Base-by-base conservation (phyloP, 2,797 vertebrate species). In the Hemibagrus guttatus region DNA sequence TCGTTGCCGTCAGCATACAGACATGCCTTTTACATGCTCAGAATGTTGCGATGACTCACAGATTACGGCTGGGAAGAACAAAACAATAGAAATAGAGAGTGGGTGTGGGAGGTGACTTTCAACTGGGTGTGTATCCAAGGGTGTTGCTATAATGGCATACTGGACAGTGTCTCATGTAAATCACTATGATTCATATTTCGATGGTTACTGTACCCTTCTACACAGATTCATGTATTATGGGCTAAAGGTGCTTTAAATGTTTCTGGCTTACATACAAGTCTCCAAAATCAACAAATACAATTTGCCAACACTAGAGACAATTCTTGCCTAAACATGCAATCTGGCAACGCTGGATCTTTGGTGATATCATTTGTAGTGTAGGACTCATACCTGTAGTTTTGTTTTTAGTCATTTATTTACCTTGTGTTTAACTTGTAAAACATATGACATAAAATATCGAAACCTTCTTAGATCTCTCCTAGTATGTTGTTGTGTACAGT, bases 31-130 rank as follows among this genome's bases (percentile, higher is more conserved):
- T 58, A 82, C 68, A 54, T 35, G 61, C 84, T 84, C 21, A 86
- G 74, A 86, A 79, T 72, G 23, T 6, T 12, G 13, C 6, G 8
- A 71, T 90, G 90, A 90, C 58, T 90, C 85, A 89, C 21, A 79
- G 49, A 78, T 87, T 78, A 69, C 1, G 0, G 61, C 31, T 42
- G 21, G 83, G 79, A 85, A 88, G 59, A 85, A 83, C 5, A 19
- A 39, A 71, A 86, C 13, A 14, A 86, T 19, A 72, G 31, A 83
- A 46, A 9, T 23, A 2, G 59, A 84, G 35, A 14, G 23, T 68
- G 35, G 87, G 83, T 81, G 84, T 85, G 87, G 61, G n/a, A 82
- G 46, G 16, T 16, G n/a, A 59, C 8, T 84, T 87, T 71, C 74
- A n/a, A 28, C 56, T 83, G 59, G 58, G 69, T 85, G 76, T 74